Evolutionary conservation across 2,888 invertebrate species (phyloP).

Genomic region (Empis livida): DNA sequence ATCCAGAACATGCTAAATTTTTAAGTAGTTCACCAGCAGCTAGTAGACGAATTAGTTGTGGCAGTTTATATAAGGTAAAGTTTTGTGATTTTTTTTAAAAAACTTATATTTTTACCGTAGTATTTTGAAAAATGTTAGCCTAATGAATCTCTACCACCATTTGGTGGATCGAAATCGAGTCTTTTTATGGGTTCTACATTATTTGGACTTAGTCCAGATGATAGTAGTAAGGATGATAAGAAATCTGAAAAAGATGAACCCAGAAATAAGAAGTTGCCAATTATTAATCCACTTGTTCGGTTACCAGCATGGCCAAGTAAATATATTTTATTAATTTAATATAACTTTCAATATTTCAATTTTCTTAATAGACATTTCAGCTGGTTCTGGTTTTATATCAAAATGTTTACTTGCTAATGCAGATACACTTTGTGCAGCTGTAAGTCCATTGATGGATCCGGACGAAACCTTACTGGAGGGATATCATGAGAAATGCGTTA

Average conservation of each 20-base stretch:
- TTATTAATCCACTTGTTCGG: slow-evolving; percentile 78
- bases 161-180: slow-evolving; percentile 47
- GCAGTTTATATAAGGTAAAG: slow-evolving; percentile 64
- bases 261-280: slow-evolving; percentile 59
- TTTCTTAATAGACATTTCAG: slow-evolving; percentile 29
- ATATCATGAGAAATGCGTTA: slow-evolving; percentile 85
- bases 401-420: slow-evolving; percentile 92
- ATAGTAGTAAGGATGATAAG: slow-evolving; percentile 32
- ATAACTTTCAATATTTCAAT: neutral
- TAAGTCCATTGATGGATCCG: slow-evolving; percentile 89
- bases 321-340: slow-evolving; percentile 17
- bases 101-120: slow-evolving; percentile 1
- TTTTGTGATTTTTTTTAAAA: neutral
- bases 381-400: slow-evolving; percentile 78
- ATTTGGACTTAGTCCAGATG: slow-evolving; percentile 29
- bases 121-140: slow-evolving; percentile 21
- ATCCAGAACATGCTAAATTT: slow-evolving; percentile 50
- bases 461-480: slow-evolving; percentile 80
- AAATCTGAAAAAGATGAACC: slow-evolving; percentile 25
- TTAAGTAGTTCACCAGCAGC: slow-evolving; percentile 70
- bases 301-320: slow-evolving; percentile 79
- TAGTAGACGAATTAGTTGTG: slow-evolving; percentile 80
- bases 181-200: slow-evolving; percentile 36
- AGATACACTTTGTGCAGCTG: slow-evolving; percentile 90
- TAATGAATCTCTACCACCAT: slow-evolving; percentile 36